phyloP scores from a whole-genome alignment of 2,797 vertebrate species.

The Enteromius treurensis region DNA sequence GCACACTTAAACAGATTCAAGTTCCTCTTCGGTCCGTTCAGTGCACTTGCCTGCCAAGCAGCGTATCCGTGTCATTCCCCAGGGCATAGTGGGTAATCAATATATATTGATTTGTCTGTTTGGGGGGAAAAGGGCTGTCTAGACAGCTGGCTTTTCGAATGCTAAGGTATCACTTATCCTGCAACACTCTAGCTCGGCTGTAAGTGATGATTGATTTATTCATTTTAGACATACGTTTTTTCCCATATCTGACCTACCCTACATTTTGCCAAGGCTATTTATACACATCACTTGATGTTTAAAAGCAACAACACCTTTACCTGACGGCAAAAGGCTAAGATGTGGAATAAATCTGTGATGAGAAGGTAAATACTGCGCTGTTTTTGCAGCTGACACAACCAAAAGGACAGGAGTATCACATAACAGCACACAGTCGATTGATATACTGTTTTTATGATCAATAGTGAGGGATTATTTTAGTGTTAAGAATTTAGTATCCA shows the following conservation, averaged over 20 bases:
- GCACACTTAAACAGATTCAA: conserved; percentile 55
- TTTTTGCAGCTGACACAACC: conserved; percentile 31
- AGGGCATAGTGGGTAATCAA: conserved; percentile 57
- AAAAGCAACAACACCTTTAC: conserved; percentile 18
- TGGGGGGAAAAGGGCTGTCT: conserved; percentile 60
- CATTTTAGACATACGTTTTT: conserved; percentile 43
- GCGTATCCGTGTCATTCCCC: conserved; percentile 58
- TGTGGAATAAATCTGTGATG: not conserved
- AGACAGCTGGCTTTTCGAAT: conserved; percentile 60
- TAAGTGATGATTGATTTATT: conserved; percentile 61
- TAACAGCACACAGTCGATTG: not conserved
- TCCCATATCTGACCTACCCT: conserved; percentile 33
- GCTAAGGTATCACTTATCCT: conserved; percentile 56
- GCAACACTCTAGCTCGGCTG: conserved; percentile 38
- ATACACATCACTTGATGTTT: conserved; percentile 11
- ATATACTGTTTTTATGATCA: not conserved
- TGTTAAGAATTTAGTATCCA: not conserved
- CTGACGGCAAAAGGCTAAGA: conserved; percentile 16
- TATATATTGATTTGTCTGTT: conserved; percentile 64
- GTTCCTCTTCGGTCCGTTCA: conserved; percentile 55
- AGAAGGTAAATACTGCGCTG: not conserved
- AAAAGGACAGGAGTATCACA: not conserved
- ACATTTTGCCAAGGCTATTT: conserved; percentile 49
- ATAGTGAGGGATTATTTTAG: conserved; percentile 6
- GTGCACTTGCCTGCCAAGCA: conserved; percentile 52